A percentile compares a stretch with the other conserved stretches of the same genome.
These are phyloP conservation scores for Clarias platycephalus DNA, from an alignment of 2,797 vertebrate genomes.

Conservation along the genomic window DNA sequence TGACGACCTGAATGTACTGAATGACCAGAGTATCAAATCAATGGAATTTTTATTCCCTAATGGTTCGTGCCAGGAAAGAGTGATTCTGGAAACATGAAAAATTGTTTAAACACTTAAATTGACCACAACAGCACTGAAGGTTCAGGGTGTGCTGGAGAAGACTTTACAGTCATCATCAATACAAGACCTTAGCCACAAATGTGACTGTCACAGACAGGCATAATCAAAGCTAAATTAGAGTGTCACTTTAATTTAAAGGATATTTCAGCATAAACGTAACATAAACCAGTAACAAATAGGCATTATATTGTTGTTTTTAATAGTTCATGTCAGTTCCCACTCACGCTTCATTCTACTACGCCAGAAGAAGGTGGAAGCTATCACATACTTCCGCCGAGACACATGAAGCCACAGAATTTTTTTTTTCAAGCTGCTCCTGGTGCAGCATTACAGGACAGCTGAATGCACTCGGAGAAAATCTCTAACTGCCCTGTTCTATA, in stretches of 20 bases:
- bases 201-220: no score
- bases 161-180: no score
- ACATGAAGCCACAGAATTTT: conserved; percentile 1
- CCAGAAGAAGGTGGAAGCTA: background rate
- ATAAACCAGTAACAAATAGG: background rate
- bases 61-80: no score
- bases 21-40: no score
- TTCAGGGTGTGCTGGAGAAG: no score
- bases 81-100: no score
- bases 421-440: conserved; percentile 15
- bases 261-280: background rate
- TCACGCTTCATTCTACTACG: background rate
- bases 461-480: conserved; percentile 12
- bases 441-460: conserved; percentile 24
- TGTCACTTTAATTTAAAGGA: background rate
- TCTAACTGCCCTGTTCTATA: conserved; percentile 1
- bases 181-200: no score
- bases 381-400: background rate
- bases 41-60: no score
- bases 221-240: no score
- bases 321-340: background rate
- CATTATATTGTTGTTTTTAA: background rate
- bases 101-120: no score
- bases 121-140: no score
- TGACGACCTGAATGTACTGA: no score